Base-by-base conservation (phyloP, 2,888 invertebrate genomes). In the Thyatira batis region DNA sequence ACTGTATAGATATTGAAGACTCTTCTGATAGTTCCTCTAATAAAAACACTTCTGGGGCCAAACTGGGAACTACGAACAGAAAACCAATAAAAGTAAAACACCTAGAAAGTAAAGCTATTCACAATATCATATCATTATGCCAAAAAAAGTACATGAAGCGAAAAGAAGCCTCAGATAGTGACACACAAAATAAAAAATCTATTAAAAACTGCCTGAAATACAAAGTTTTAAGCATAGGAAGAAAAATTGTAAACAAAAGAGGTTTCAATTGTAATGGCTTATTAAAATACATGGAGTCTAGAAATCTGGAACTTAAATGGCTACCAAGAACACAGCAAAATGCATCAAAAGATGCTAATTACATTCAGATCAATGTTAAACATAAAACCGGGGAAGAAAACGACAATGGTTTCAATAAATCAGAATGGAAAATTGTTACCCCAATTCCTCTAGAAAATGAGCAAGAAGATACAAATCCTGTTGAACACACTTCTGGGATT, bases 171-270 rank as follows among this genome's bases (percentile, higher is more conserved):
- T 46, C 50, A 44, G 53, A 39, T 50, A 28, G 8, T 52, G 63
- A 63, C 60, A 63, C 44, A 50, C 60, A 57, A 44, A 65, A 21
- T 46, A 54, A 46, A 33, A 23, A 48, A 48, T 20, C 50, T 21
- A 64, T 63, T 52, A 62, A 63, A 53, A 75, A 83, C 51, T 76
- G 78, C 53, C 60, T 90, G 8, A 82, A 83, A 72, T 86, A 82
- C 55, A 90, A 89, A 76, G 60, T 91, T 45, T 73, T 87, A 65
- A 89, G 86, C 65, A 80, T 91, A 50, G 91, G 91, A 49, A 73
- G 82, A 57, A 90, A 90, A 76, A 69, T 83, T 23, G 78, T 91
- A 51, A 80, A 78, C 61, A 80, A 73, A 59, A 71, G 74, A 49
- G 76, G 76, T 33, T 71, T 86, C 48, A 80, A 78, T 61, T 83